Percentiles rank a stretch among this genome's conserved stretches.
These are phyloP conservation scores for Drosophila barbarae DNA, from an alignment of 2,888 invertebrate species.

Conservation along the genomic window DNA sequence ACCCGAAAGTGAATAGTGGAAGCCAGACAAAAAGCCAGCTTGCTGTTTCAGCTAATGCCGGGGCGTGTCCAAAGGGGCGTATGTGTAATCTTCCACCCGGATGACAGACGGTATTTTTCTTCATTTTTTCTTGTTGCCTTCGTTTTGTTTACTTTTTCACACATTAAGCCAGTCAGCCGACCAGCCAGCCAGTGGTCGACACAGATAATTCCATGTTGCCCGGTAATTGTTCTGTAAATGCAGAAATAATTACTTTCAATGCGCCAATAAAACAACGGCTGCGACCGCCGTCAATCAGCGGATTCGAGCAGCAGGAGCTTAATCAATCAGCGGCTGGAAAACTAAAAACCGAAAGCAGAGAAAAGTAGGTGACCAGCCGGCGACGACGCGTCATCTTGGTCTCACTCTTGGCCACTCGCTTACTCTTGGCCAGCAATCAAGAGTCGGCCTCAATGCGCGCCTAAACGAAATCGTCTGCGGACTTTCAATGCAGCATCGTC, in stretches of 20 bases:
- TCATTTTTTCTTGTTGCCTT: slow-evolving; percentile 3
- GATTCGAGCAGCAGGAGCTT: slow-evolving; percentile 70
- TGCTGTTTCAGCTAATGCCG: slow-evolving; percentile 30
- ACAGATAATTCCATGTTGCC: slow-evolving; percentile 71
- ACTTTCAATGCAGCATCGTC: slow-evolving; percentile 65
- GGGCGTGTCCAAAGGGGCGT: slow-evolving; percentile 48
- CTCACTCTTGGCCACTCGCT: slow-evolving; percentile 13
- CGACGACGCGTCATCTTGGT: slow-evolving; percentile 32
- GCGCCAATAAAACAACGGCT: slow-evolving; percentile 60
- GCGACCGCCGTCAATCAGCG: slow-evolving; percentile 53
- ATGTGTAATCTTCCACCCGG: slow-evolving; percentile 62
- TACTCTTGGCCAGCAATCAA: slow-evolving; percentile 49
- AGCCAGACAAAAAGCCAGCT: slow-evolving; percentile 13
- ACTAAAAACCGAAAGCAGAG: slow-evolving; percentile 56
- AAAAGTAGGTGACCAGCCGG: slow-evolving; percentile 39
- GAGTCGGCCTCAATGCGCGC: slow-evolving; percentile 47
- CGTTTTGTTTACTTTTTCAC: slow-evolving; percentile 48
- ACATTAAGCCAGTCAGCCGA: slow-evolving; percentile 64
- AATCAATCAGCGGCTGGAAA: slow-evolving; percentile 61
- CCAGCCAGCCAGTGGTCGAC: slow-evolving; percentile 55
- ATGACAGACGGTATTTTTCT: slow-evolving; percentile 46
- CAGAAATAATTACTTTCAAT: slow-evolving; percentile 74
- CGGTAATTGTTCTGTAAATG: slow-evolving; percentile 74
- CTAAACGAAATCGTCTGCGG: slow-evolving; percentile 66
- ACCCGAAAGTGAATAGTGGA: slow-evolving; percentile 2